A percentile compares a stretch with the other conserved stretches of the same genome.
Evolutionary conservation across 2,888 invertebrate species (phyloP).

Genomic region (Dendrolimus pini): DNA sequence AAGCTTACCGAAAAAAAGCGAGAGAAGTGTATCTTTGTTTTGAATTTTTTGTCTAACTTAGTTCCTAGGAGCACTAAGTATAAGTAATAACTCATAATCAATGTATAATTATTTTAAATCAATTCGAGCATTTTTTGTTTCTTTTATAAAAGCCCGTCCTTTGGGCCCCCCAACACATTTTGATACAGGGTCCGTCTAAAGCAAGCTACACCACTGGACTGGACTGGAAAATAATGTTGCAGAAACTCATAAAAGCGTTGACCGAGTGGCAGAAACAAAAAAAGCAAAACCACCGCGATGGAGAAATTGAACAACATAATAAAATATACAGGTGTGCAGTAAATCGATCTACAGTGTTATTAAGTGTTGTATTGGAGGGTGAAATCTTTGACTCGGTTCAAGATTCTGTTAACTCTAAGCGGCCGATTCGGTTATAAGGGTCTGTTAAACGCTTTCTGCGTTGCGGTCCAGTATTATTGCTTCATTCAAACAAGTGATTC

Average conservation of each 20-base stretch:
- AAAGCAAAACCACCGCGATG: neutral
- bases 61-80: no score
- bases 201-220: no score
- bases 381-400: slow-evolving; percentile 38
- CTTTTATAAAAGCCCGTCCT: no score
- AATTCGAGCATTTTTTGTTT: no score
- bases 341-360: slow-evolving; percentile 32
- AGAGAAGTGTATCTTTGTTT: no score
- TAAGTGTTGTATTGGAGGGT: slow-evolving; percentile 50
- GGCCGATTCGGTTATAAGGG: slow-evolving; percentile 35
- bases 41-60: no score
- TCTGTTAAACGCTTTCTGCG: slow-evolving; percentile 37
- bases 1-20: no score
- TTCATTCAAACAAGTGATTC: slow-evolving; percentile 73
- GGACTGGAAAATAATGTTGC: neutral
- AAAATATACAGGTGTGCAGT: slow-evolving; percentile 9
- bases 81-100: no score
- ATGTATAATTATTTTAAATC: no score
- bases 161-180: no score
- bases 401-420: slow-evolving; percentile 32
- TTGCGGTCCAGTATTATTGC: slow-evolving; percentile 50
- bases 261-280: neutral
- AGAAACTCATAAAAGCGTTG: neutral
- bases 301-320: slow-evolving; percentile 11
- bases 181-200: no score